These are phyloP conservation scores for Hypomesus transpacificus DNA, from an alignment of 2,113 vertebrate genomes.

Conservation along the genomic window DNA sequence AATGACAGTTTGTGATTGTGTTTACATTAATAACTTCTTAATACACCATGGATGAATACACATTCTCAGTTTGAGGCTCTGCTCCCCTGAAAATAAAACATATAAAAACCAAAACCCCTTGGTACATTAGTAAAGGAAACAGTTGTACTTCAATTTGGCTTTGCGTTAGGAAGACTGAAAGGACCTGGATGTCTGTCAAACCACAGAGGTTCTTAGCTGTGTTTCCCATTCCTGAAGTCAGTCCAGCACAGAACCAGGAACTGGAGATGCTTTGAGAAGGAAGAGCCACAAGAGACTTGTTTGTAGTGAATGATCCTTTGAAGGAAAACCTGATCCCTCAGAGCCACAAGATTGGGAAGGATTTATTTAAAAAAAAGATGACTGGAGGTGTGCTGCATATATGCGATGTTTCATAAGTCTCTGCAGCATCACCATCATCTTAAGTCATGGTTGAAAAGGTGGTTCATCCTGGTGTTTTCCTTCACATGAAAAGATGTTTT, in stretches of 20 bases:
- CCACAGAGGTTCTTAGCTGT: slow-evolving; percentile 77
- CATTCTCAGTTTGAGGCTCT: slow-evolving; percentile 11
- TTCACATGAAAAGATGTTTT: too few relatives aligned
- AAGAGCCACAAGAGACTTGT: slow-evolving; percentile 60
- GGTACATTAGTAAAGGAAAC: slow-evolving; percentile 83
- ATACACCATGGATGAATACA: neutral
- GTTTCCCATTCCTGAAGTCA: slow-evolving; percentile 78
- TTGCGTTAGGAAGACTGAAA: slow-evolving; percentile 82
- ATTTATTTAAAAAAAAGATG: too few relatives aligned
- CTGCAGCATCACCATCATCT: too few relatives aligned
- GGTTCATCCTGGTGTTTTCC: too few relatives aligned
- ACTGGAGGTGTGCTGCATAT: too few relatives aligned
- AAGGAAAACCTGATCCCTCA: too few relatives aligned
- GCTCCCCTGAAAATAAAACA: slow-evolving; percentile 18
- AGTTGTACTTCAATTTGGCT: slow-evolving; percentile 80
- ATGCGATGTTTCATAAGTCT: too few relatives aligned
- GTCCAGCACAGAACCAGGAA: slow-evolving; percentile 73
- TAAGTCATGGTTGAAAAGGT: too few relatives aligned
- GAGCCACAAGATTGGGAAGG: too few relatives aligned
- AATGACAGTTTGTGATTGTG: slow-evolving; percentile 14
- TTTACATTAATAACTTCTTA: slow-evolving; percentile 12
- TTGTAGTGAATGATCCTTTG: slow-evolving; percentile 56
- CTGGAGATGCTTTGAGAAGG: slow-evolving; percentile 67
- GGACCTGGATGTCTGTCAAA: slow-evolving; percentile 80
- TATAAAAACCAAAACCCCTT: slow-evolving; percentile 71